Base-by-base conservation (phyloP, 2,797 vertebrate species). In the Melopsittacus undulatus region DNA sequence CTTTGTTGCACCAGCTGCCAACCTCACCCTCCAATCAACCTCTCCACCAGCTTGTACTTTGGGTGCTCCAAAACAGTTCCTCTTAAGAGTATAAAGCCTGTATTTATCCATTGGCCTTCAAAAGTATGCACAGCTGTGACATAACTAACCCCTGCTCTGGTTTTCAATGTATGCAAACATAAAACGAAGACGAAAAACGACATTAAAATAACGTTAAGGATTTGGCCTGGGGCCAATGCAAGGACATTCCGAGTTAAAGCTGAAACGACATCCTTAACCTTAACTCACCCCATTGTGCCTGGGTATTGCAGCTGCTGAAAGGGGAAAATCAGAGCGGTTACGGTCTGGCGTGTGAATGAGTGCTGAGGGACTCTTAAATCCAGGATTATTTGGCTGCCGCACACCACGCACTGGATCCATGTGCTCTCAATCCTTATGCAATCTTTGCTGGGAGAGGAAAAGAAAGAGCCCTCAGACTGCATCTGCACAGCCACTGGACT, bases 121-220 rank as follows among this genome's bases (percentile, higher is more conserved):
- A 96, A 98, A 98, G 93, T 97, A 98, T 94, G 95, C 97, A 97
- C 97, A 98, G 97, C 97, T 98, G 97, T 97, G 97, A 98, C 97
- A 97, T 57, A 77, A 92, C 92, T 97, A 97, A 98, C 97, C 97
- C 95, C 96, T 96, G 94, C 94, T 97, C 96, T 97, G 95, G 87
- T 95, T 97, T 94, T 95, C 92, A 97, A 96, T 75, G 91, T 95
- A 96, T 97, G 95, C 97, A 97, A 96, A 97, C 97, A 97, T 97
- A 95, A 92, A 97, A 97, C n/a, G 80, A 97, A 98, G 97, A 98
- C 72, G 95, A 85, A 95, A 97, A 96, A 94, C 20, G 87, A 96
- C 96, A 94, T 96, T 96, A 96, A 96, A 96, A 93, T 94, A 84
- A 95, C 70, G 84, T 97, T 96, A 94, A 94, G 94, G 92, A 96